Evolutionary conservation across 2,113 vertebrate genomes (phyloP).

Genomic region (Zapornia atra): DNA sequence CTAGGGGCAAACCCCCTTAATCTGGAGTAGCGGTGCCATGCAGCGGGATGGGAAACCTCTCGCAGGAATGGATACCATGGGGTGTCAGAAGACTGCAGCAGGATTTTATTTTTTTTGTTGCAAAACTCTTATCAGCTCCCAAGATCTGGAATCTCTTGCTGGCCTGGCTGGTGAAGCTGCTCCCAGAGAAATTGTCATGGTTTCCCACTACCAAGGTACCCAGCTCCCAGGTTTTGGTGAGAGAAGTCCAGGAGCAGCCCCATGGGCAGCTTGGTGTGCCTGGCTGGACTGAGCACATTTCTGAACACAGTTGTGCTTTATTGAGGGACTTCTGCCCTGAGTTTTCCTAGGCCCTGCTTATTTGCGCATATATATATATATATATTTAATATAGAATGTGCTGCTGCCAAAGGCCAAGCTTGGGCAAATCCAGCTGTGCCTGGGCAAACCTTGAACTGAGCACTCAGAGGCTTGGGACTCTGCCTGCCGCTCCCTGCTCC

Average conservation of each 20-base stretch:
- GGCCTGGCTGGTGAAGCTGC: background rate
- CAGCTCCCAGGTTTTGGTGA: background rate
- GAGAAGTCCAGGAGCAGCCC: background rate
- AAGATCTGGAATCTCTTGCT: background rate
- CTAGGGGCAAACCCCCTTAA: background rate
- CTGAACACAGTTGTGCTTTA: background rate
- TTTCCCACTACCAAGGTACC: background rate
- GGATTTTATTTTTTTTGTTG: background rate
- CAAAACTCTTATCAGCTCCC: background rate
- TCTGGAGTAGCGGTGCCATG: background rate
- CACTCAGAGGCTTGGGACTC: background rate
- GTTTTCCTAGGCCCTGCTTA: background rate
- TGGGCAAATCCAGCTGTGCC: background rate
- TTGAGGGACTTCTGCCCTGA: background rate
- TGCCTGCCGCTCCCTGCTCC: background rate
- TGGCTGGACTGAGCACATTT: background rate
- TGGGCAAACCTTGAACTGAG: too few relatives aligned
- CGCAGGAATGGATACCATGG: accelerated
- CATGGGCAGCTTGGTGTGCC: accelerated
- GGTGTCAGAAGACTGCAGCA: accelerated
- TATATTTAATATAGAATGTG: accelerated
- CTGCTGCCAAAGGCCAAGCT: background rate
- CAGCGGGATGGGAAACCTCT: accelerated
- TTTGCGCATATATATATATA: too few relatives aligned
- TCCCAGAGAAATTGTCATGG: background rate